Evolutionary conservation across 2,888 invertebrate species (phyloP), one percentile per base, ranked within the genome.

Genomic region (Parnassius smintheus): DNA sequence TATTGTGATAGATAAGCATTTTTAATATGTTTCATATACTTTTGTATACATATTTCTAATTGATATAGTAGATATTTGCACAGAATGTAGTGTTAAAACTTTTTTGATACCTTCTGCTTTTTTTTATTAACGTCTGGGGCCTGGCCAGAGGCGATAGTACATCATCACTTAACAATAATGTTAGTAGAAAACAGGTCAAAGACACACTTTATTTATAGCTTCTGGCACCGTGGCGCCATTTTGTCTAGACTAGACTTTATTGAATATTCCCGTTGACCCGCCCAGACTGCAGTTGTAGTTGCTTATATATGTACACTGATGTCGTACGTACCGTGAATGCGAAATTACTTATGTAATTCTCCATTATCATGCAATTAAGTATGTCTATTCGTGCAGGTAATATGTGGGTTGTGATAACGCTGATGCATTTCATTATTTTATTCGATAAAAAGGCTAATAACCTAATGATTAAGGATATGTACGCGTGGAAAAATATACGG

Each of bases 161-260:
- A 69, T 69, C 64, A 67, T 63, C 68, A 57, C 74, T 75, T 72
- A 67, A 69, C 66, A 70, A 72, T 70, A 70, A 65, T 65, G 68
- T 68, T 64, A 69, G 70, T 59, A 70, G 77, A 76, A 72, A 70
- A 71, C 75, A 76, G 75, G 75, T 77, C 75, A 74, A 64, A 72
- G 71, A 74, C 71, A 59, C 65, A 45, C 57, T 64, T 76, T 81
- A 81, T 82, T 82, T 83, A 83, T 82, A 76, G 75, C 65, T 54
- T 70, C 70, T 72, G 70, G 73, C 71, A 71, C 62, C 68, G 86
- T 48, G 64, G 81, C 89, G 88, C 84, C 89, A 67, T 66, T 64
- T 67, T 72, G 89, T 83, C 86, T 86, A 81, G 83, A 79, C 82
- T 76, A 77, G 75, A 78, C 75, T 74, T 79, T 75, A 76, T 77